Conservation (phyloP, 2,888 invertebrate genomes). For the Eumacrocentrus americanus region DNA sequence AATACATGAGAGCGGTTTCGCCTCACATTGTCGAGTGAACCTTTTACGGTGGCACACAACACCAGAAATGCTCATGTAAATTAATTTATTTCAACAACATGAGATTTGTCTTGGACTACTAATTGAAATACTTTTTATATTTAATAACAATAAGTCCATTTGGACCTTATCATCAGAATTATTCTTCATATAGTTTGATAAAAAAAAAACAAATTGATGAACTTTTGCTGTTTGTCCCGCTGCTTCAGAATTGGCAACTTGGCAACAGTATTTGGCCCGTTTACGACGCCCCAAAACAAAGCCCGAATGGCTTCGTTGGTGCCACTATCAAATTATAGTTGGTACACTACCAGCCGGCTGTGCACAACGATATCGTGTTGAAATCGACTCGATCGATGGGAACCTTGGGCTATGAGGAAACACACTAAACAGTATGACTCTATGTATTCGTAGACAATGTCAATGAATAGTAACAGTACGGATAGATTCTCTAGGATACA, state of each 20-base stretch:
- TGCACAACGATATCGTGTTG: constrained; percentile 20
- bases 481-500: not conserved
- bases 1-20: constrained; percentile 9
- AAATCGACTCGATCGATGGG: constrained; percentile 24
- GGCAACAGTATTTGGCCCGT: too few species aligned
- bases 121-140: not conserved
- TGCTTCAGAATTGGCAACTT: too few species aligned
- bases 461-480: constrained; percentile 3
- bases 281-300: not conserved
- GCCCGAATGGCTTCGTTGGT: not conserved
- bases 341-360: not conserved
- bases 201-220: too few species aligned
- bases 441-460: constrained; percentile 4
- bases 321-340: constrained; percentile 19
- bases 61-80: not conserved
- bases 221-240: too few species aligned
- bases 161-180: too few species aligned
- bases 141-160: too few species aligned
- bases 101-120: not conserved
- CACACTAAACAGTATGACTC: constrained; percentile 6
- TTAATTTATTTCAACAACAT: not conserved
- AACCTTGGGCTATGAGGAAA: constrained; percentile 20
- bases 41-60: not conserved
- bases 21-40: not conserved
- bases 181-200: too few species aligned